Evolutionary conservation across 2,888 invertebrate genomes (phyloP), one percentile per base, ranked within the genome.

Genomic region (Tachina fera): DNA sequence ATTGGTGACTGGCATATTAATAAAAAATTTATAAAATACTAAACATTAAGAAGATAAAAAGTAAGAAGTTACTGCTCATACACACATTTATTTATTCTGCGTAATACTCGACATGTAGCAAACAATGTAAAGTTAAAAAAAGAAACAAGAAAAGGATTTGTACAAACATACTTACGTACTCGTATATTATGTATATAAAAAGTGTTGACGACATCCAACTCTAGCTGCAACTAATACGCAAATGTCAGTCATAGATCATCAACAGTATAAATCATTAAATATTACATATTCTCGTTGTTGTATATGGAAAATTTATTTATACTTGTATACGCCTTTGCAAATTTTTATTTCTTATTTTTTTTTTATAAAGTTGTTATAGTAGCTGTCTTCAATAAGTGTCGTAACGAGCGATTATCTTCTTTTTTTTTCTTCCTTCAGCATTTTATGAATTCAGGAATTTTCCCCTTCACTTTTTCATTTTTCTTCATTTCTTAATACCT

Each of bases 1-100:
- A 61, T 60, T 83, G 72, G 67, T 67, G 51, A 77, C 65, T 83
- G 77, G 60, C 77, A 83, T 77, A 71, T 83, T 60, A 72, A 77
- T 67, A 71, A 71, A 49, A 67, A 72, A n/a, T 60, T 60, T 39
- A 22, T 22, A 47, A 61, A 74, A 61, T 9, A 39, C 51, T 45
- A 61, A 56, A 65, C 13, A 31, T 19, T 43, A 1, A 68, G 16
- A 39, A 49, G 58, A 16, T 16, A 10, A 53, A 19, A n/a, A 31
- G 6, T 16, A 3, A 10, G 39, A 67, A 9, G 39, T 58, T 68
- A 51, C 60, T 51, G 9, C 13, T 8, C 6, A 31, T 4, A 31
- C 6, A 31, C 4, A 31, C 8, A 31, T 31, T 6, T 2, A 70
- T 76, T 63, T 49, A 80, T 67, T 45, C 71, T 61, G 67, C 43